These are phyloP conservation scores for Plestiodon gilberti DNA, from an alignment of 2,113 vertebrate genomes.

Conservation along the genomic window DNA sequence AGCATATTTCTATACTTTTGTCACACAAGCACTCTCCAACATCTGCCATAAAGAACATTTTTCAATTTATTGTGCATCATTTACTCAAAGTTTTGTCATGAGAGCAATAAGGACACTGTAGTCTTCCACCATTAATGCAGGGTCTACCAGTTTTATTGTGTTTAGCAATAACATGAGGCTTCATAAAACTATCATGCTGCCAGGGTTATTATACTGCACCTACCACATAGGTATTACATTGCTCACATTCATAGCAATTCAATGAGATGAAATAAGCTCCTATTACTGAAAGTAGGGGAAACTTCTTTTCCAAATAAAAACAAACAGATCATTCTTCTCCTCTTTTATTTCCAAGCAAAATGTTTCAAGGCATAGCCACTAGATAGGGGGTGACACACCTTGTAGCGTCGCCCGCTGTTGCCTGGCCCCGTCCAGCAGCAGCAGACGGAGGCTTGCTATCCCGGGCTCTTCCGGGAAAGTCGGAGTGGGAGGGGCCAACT, in stretches of 20 bases:
- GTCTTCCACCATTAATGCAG: constrained; percentile 32
- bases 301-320: constrained; percentile 53
- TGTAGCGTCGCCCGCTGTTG: no score
- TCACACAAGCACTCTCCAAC: not conserved
- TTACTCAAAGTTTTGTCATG: constrained; percentile 54
- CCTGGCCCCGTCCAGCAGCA: no score
- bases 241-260: constrained; percentile 51
- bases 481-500: no score
- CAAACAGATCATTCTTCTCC: constrained; percentile 38
- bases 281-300: constrained; percentile 39
- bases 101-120: constrained; percentile 53
- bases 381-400: no score
- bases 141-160: constrained; percentile 58
- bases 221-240: constrained; percentile 38
- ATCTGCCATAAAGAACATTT: not conserved
- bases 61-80: constrained; percentile 49
- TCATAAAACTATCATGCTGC: constrained; percentile 36
- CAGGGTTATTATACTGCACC: constrained; percentile 42
- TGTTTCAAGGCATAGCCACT: constrained; percentile 17
- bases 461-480: no score
- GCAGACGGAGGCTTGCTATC: no score
- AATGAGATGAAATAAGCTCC: constrained; percentile 64
- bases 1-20: not conserved
- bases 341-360: constrained; percentile 34
- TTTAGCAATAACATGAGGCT: constrained; percentile 58